Evolutionary conservation across 2,797 vertebrate genomes (phyloP).

Genomic region (Tachyglossus aculeatus): DNA sequence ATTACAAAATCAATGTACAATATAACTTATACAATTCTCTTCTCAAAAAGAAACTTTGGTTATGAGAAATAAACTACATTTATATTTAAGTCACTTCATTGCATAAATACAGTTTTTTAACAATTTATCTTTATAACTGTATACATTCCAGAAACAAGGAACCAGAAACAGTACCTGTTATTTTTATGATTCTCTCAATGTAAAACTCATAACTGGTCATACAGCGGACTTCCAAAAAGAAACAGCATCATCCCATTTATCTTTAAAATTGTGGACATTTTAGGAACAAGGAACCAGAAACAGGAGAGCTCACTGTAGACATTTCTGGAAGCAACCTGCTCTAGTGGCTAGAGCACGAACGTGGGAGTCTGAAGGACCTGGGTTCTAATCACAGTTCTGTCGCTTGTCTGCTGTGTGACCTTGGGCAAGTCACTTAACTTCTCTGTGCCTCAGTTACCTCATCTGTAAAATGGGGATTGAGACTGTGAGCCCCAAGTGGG

Average conservation of each 20-base stretch:
- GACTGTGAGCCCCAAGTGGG: too few species aligned
- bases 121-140: constrained; percentile 54
- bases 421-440: too few species aligned
- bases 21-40: constrained; percentile 74
- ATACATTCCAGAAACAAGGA: constrained; percentile 34
- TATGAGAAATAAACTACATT: constrained; percentile 62
- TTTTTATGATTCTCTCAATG: constrained; percentile 47
- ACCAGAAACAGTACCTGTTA: constrained; percentile 39
- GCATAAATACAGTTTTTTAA: constrained; percentile 68
- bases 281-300: too few species aligned
- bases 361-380: too few species aligned
- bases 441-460: too few species aligned
- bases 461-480: too few species aligned
- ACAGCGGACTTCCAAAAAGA: constrained; percentile 37
- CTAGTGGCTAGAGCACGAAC: too few species aligned
- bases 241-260: background rate
- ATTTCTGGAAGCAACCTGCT: too few species aligned
- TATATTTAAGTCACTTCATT: constrained; percentile 37
- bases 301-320: too few species aligned
- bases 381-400: too few species aligned
- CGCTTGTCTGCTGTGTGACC: too few species aligned
- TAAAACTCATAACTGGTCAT: constrained; percentile 51
- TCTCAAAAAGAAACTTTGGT: constrained; percentile 46
- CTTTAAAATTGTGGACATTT: background rate
- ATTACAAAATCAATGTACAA: constrained; percentile 76